These are phyloP conservation scores for Oxystoma pomonae DNA, from an alignment of 2,888 invertebrate genomes.

Conservation along the genomic window DNA sequence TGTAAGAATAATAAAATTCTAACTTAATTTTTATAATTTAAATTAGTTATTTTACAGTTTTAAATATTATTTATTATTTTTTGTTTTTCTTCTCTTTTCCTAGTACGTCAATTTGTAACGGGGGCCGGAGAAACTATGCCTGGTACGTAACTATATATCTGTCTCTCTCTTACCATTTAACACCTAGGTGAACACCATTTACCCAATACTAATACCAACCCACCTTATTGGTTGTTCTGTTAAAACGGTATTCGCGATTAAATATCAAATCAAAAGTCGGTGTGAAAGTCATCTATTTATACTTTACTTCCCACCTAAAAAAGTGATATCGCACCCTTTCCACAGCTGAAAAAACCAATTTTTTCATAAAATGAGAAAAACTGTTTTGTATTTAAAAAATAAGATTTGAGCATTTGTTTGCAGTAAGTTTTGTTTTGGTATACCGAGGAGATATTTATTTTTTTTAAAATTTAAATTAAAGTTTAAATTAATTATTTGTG, in stretches of 20 bases:
- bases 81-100: slow-evolving; percentile 51
- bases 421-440: no score
- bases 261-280: no score
- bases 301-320: no score
- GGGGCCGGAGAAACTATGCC: slow-evolving; percentile 52
- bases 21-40: not conserved
- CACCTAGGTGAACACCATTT: slow-evolving; percentile 45
- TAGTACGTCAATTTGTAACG: slow-evolving; percentile 53
- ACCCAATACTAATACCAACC: slow-evolving; percentile 41
- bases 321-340: no score
- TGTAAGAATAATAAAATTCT: no score
- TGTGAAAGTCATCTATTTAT: no score
- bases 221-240: slow-evolving; percentile 48
- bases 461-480: no score
- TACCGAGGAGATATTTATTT: no score
- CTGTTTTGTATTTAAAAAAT: slow-evolving; percentile 5
- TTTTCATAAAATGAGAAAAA: slow-evolving; percentile 17
- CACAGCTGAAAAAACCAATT: slow-evolving; percentile 6
- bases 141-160: slow-evolving; percentile 47
- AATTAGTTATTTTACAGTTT: slow-evolving; percentile 18
- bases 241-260: slow-evolving; percentile 35
- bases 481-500: no score
- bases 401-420: no score
- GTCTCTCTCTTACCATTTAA: slow-evolving; percentile 39
- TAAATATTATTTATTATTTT: slow-evolving; percentile 46